A percentile compares a stretch with the other conserved stretches of the same genome.
Evolutionary conservation across 2,797 vertebrate genomes (phyloP).

Genomic region (Danio tinwini): DNA sequence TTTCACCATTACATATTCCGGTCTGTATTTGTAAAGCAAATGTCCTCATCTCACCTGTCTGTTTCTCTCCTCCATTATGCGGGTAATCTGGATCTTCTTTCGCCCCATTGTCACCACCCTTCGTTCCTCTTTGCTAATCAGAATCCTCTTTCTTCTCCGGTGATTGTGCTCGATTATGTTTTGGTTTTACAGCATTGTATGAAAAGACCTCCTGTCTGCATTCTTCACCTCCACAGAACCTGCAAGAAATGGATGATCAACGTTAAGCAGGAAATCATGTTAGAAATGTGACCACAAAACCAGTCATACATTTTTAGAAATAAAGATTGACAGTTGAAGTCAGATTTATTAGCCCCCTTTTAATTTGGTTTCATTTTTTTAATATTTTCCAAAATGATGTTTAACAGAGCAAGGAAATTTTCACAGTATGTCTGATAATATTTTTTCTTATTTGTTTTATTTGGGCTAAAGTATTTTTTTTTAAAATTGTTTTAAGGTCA

Average conservation of each 20-base stretch:
- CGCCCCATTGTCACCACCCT: constrained; percentile 88
- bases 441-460: too few species aligned
- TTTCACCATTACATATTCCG: not conserved
- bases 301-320: too few species aligned
- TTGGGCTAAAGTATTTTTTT: too few species aligned
- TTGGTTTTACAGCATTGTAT: constrained; percentile 32
- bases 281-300: too few species aligned
- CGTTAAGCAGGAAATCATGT: not conserved
- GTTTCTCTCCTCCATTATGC: constrained; percentile 96
- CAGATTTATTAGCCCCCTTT: too few species aligned
- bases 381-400: too few species aligned
- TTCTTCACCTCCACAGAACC: constrained; percentile 39
- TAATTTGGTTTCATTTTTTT: too few species aligned
- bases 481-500: too few species aligned
- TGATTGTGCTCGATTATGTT: constrained; percentile 5
- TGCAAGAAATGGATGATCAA: constrained; percentile 56
- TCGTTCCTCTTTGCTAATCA: constrained; percentile 71
- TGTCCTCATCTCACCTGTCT: constrained; percentile 85
- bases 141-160: constrained; percentile 6
- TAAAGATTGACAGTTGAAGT: too few species aligned
- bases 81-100: constrained; percentile 98
- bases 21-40: not conserved
- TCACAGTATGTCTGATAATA: too few species aligned
- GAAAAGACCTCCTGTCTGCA: constrained; percentile 18
- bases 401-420: too few species aligned